Base-by-base conservation (phyloP, 2,888 invertebrate genomes). In the Teleiodes luculella region DNA sequence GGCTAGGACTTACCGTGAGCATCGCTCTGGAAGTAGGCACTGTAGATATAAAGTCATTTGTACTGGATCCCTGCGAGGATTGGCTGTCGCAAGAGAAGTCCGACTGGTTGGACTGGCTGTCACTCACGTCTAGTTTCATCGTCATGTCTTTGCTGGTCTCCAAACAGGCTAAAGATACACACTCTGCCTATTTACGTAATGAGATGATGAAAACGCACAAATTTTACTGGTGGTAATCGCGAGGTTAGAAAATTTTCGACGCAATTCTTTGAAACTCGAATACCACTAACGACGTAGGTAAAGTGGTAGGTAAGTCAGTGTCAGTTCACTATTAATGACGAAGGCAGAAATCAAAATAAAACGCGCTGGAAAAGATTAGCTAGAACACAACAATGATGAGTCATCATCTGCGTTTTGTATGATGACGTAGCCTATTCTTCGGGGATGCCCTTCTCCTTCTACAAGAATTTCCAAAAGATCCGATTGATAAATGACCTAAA, bases 101-200 rank as follows among this genome's bases (percentile, higher is more conserved):
- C 56, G 92, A 92, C 72, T 91, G 91, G 76, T 92, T 92, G 63
- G 92, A 92, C 63, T 91, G 86, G 64, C 85, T 90, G 74, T 92
- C 92, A 80, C 91, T 90, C 56, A 91, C 86, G 72, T 92, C 92
- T 63, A 91, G 83, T 89, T 92, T 92, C 92, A 92, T 92, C 74
- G 83, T 86, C 86, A 86, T 86, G 79, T 79, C 70, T 75, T 77
- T 70, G 60, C 56, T 60, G 60, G 63, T 54, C 63, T 63, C 68
- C 60, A 62, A 63, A 61, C 54, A 63, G 30, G 54, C 51, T 58
- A 57, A 54, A 43, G 41, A 43, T 43, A 52, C 24, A 36, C 54
- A n/a, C 20, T 30, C 39, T 6, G 11, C 11, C 36, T 53, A 62
- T 73, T 76, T 72, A 76, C 77, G 78, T 78, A 80, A 77, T 73